These are phyloP conservation scores for Ammodramus savannarum DNA, from an alignment of 2,113 vertebrate genomes.

Conservation along the genomic window DNA sequence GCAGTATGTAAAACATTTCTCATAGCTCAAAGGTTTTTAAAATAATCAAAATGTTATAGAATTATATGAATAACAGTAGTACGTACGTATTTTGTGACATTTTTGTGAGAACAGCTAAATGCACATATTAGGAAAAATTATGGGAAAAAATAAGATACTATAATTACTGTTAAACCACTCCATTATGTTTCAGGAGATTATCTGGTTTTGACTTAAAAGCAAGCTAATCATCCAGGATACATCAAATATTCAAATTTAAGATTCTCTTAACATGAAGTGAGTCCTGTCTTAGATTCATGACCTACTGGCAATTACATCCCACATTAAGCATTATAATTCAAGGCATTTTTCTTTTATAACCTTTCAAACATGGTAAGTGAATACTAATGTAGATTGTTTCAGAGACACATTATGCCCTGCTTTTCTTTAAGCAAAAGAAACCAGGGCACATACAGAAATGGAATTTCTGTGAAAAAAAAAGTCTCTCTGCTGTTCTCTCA, in stretches of 20 bases:
- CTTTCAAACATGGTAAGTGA: neutral
- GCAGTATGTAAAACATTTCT: neutral
- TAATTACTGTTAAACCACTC: neutral
- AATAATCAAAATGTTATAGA: neutral
- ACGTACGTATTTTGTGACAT: neutral
- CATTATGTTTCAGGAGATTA: neutral
- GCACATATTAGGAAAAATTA: neutral
- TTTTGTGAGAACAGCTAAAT: neutral
- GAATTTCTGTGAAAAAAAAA: neutral
- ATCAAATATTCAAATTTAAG: neutral
- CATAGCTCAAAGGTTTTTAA: neutral
- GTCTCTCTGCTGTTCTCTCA: neutral
- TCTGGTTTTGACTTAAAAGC: conserved; percentile 34
- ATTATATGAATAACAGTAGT: neutral
- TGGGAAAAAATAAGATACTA: neutral
- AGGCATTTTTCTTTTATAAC: conserved; percentile 12
- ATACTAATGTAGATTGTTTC: neutral
- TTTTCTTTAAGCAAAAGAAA: neutral
- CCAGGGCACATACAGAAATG: neutral
- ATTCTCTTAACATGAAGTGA: neutral
- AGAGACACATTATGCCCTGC: neutral
- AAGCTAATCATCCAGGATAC: neutral
- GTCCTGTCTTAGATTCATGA: neutral
- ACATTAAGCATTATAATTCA: neutral
- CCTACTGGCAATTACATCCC: conserved; percentile 25